These are phyloP conservation scores for Darevskia mixta DNA, from an alignment of 2,797 vertebrate species.

Conservation along the genomic window DNA sequence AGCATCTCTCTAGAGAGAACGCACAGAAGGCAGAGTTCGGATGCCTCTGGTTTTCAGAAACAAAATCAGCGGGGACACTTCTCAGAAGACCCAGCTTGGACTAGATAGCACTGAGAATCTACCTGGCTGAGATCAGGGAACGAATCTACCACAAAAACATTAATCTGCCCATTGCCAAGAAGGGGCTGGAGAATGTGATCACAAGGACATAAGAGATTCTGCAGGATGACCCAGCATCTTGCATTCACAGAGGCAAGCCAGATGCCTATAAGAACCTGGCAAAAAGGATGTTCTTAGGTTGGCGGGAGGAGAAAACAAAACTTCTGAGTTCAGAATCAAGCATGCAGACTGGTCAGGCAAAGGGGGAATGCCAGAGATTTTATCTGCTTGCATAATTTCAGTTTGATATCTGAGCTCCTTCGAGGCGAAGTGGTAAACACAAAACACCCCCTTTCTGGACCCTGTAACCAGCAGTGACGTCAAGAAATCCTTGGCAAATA, in stretches of 20 bases:
- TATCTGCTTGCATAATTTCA: not conserved
- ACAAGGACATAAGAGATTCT: too few relatives aligned
- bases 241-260: too few relatives aligned
- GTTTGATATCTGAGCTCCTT: slow-evolving; percentile 1
- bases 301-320: too few relatives aligned
- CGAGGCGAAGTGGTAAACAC: not conserved
- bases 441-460: not conserved
- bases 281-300: not conserved
- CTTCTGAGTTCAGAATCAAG: not conserved
- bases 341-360: not conserved
- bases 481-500: not conserved
- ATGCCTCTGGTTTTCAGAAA: not conserved
- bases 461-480: not conserved
- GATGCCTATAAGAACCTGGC: not conserved
- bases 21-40: too few relatives aligned
- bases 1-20: not conserved
- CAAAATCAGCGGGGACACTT: not conserved
- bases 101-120: not conserved
- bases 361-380: not conserved
- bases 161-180: not conserved
- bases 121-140: too few relatives aligned
- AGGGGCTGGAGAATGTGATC: too few relatives aligned
- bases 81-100: too few relatives aligned
- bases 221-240: too few relatives aligned
- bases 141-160: not conserved